Conservation (phyloP, 2,113 vertebrate genomes). For the Sinocyclocheilus grahami region DNA sequence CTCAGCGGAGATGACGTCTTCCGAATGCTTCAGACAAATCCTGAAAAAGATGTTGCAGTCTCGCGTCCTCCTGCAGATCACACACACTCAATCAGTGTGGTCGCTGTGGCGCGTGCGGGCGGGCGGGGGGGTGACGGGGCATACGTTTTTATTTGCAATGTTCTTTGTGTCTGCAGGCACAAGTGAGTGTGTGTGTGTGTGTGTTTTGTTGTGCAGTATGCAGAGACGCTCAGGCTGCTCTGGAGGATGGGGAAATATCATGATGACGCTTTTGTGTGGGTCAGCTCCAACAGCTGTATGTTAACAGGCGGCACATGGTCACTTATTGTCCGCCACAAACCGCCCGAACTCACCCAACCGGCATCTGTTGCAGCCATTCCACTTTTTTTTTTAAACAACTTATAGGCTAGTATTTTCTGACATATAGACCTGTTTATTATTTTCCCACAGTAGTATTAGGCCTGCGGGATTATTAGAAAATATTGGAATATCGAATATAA, state of each 20-base stretch:
- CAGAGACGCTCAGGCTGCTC: background rate
- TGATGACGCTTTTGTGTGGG: constrained; percentile 68
- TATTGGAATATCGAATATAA: background rate
- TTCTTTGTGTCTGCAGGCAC: constrained; percentile 18
- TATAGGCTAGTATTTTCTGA: too few relatives aligned
- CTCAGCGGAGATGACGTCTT: constrained; percentile 69
- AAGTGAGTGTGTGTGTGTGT: constrained; percentile 18
- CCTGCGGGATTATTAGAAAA: background rate
- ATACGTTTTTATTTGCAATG: constrained; percentile 34
- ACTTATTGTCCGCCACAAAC: constrained; percentile 56
- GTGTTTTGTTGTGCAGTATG: constrained; percentile 7
- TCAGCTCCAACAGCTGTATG: constrained; percentile 80
- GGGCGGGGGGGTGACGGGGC: background rate
- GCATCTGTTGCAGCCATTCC: constrained; percentile 47
- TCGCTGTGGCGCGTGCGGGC: constrained; percentile 51
- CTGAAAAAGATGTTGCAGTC: constrained; percentile 78
- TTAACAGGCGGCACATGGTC: constrained; percentile 75
- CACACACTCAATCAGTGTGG: constrained; percentile 15
- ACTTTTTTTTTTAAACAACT: background rate
- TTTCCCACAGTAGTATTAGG: background rate
- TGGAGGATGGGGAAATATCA: constrained; percentile 50
- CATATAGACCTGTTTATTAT: background rate
- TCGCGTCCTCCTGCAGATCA: constrained; percentile 49
- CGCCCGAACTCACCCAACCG: constrained; percentile 55
- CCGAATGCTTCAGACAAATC: constrained; percentile 76